Evolutionary conservation across 1,140 invertebrate genomes (phyloP).

Genomic region (Episyrphus balteatus): DNA sequence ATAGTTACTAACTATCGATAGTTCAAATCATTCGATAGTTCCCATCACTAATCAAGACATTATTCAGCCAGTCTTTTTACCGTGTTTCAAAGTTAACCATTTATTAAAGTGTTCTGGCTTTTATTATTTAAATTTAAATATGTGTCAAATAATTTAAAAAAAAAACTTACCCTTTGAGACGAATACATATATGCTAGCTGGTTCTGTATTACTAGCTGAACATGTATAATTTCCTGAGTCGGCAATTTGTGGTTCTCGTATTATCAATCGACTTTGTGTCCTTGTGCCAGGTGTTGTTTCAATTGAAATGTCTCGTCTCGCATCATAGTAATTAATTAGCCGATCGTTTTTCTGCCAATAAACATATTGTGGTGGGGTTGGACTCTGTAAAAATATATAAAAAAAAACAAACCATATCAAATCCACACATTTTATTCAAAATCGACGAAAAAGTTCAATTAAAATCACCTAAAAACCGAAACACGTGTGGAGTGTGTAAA

Average conservation of each 20-base stretch:
- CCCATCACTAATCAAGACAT: too few relatives aligned
- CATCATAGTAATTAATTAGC: conserved; percentile 85
- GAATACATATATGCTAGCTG: conserved; percentile 78
- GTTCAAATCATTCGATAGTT: too few relatives aligned
- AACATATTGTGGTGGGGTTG: conserved; percentile 77
- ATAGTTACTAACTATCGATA: too few relatives aligned
- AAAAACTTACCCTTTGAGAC: conserved; percentile 68
- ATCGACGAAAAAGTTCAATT: too few relatives aligned
- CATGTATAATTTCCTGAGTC: conserved; percentile 89
- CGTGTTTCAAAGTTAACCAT: too few relatives aligned
- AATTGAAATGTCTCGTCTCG: conserved; percentile 70
- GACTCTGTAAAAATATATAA: conserved; percentile 52
- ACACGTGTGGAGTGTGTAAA: background rate
- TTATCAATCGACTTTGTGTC: conserved; percentile 71
- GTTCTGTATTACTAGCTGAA: conserved; percentile 77
- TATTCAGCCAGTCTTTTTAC: too few relatives aligned
- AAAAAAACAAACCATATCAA: too few relatives aligned
- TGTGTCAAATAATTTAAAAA: too few relatives aligned
- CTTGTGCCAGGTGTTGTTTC: conserved; percentile 72
- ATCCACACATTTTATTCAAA: too few relatives aligned
- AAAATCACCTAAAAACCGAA: too few relatives aligned
- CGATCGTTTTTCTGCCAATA: conserved; percentile 87
- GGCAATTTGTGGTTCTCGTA: conserved; percentile 67
- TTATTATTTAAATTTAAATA: too few relatives aligned
- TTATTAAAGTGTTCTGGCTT: too few relatives aligned